Percentiles rank a stretch among this genome's conserved stretches.
Conservation (phyloP, 2,113 vertebrate species). For the Grantiella picta region DNA sequence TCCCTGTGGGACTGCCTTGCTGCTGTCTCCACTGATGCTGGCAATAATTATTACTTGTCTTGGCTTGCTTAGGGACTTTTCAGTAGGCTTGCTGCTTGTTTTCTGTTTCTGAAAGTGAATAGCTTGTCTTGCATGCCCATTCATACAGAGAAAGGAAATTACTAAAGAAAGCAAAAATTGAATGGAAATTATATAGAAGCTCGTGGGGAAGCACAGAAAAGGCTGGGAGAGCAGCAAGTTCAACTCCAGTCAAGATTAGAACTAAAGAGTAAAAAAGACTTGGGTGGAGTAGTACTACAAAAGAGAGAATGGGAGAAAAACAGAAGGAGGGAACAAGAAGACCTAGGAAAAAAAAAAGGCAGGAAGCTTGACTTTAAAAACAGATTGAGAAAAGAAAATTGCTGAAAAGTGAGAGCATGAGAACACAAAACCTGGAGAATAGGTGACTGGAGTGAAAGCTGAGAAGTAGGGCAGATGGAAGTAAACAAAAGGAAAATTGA, state of each 20-base stretch:
- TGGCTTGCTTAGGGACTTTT: not conserved
- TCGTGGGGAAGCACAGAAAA: not conserved
- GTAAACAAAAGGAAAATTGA: not conserved
- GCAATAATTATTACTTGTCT: not conserved
- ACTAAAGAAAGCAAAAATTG: not conserved
- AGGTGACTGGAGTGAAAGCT: not conserved
- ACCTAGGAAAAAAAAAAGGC: not conserved
- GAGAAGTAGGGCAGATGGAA: not conserved
- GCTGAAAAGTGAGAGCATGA: not conserved
- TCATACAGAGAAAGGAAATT: slow-evolving; percentile 7
- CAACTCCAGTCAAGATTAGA: not conserved
- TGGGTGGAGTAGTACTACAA: not conserved
- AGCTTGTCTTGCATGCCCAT: not conserved
- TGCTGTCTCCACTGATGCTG: not conserved
- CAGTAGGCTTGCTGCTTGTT: not conserved
- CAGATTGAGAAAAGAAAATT: not conserved
- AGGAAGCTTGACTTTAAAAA: not conserved
- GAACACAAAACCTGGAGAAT: not conserved
- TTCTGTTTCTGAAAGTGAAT: not conserved
- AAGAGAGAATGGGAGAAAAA: not conserved
- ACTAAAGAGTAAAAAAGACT: not conserved
- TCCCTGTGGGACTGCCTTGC: not conserved
- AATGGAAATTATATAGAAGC: not conserved
- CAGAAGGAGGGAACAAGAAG: not conserved
- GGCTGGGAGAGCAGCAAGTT: not conserved